Evolutionary conservation across 2,797 vertebrate genomes (phyloP).

Genomic region (Nannoperca australis): DNA sequence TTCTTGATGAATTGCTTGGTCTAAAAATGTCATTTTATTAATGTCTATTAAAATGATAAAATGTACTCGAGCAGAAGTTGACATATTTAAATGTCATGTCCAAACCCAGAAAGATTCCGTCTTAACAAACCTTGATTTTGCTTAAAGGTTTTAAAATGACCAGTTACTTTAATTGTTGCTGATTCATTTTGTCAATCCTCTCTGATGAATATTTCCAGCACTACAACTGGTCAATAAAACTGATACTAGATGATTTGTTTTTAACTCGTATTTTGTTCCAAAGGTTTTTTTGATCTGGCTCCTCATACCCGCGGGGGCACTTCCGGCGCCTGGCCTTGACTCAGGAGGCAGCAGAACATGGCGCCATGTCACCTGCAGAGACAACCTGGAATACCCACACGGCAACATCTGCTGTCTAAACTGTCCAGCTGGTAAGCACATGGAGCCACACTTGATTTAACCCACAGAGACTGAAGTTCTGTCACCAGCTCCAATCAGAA

Average conservation of each 20-base stretch:
- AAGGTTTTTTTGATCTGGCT: slow-evolving; percentile 56
- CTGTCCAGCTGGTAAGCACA: slow-evolving; percentile 81
- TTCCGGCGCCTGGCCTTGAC: background rate
- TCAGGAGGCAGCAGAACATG: background rate
- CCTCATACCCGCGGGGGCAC: background rate
- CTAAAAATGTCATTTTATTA: background rate
- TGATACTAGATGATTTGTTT: background rate
- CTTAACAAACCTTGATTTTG: background rate
- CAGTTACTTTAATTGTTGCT: background rate
- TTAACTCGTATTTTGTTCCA: background rate
- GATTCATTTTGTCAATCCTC: background rate
- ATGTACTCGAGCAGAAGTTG: background rate
- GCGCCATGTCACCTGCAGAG: slow-evolving; percentile 50
- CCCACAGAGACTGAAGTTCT: slow-evolving; percentile 17
- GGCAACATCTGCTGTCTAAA: slow-evolving; percentile 77
- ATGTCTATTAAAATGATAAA: background rate
- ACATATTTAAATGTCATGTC: background rate
- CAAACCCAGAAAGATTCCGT: background rate
- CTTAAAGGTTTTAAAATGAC: background rate
- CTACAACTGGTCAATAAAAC: background rate
- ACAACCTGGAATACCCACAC: slow-evolving; percentile 34
- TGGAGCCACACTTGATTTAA: background rate
- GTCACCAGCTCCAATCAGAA: slow-evolving; percentile 20
- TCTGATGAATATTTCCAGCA: background rate
- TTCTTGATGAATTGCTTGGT: background rate